Percentiles rank a stretch among this genome's conserved stretches.
Conservation (phyloP, 1,140 invertebrate species). For the Philotrypesis tridentata region DNA sequence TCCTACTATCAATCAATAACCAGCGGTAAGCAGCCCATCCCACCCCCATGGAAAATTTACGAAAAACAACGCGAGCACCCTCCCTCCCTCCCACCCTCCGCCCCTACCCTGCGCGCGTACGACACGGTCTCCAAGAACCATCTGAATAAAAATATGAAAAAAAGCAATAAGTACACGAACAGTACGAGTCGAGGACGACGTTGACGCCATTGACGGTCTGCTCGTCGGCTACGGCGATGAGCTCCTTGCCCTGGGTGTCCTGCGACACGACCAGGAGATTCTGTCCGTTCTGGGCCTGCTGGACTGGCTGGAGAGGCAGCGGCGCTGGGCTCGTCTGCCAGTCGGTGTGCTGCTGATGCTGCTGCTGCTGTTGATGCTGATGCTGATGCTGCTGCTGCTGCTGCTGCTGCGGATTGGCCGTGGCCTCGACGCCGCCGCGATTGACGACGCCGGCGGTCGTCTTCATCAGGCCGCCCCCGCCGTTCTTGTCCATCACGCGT, state of each 20-base stretch:
- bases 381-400: constrained; percentile 45
- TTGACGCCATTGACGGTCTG: constrained; percentile 56
- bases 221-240: constrained; percentile 57
- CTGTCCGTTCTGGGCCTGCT: constrained; percentile 53
- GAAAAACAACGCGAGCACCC: neutral
- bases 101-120: too few species aligned
- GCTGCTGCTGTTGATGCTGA: constrained; percentile 32
- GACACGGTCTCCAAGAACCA: too few species aligned
- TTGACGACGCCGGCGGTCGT: constrained; percentile 38
- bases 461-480: constrained; percentile 25
- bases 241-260: constrained; percentile 61
- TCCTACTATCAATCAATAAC: neutral
- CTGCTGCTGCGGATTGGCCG: constrained; percentile 33
- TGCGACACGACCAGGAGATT: constrained; percentile 63
- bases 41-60: neutral
- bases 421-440: constrained; percentile 43
- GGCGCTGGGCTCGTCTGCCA: constrained; percentile 8
- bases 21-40: neutral
- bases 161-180: constrained; percentile 60
- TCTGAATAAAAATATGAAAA: constrained; percentile 41
- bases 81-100: too few species aligned
- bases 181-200: constrained; percentile 62
- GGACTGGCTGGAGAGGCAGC: constrained; percentile 28
- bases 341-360: constrained; percentile 27
- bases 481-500: constrained; percentile 45